Base-by-base conservation (phyloP, 1,140 invertebrate genomes). In the Drosophila asahinai region DNA sequence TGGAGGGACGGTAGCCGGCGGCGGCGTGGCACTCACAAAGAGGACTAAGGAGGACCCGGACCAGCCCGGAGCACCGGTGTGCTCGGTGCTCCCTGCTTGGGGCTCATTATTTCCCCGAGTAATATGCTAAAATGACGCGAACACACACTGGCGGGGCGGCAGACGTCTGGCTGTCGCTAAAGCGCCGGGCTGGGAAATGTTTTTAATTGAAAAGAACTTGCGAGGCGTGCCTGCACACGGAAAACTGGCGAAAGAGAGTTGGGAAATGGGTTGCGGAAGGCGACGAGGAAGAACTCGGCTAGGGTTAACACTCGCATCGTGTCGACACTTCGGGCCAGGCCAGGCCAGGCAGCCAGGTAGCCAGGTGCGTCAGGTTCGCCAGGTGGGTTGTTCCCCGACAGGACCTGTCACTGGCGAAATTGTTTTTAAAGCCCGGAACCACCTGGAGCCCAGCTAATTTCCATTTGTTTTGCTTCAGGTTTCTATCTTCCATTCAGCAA, bases 171-270 rank as follows among this genome's bases (percentile, higher is more conserved):
- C 51, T 57, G 75, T 48, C 43, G 74, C 51, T 49, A 61, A 77
- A 77, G 57, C 74, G 64, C 33, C 57, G 75, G 64, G 63, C 75
- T 77, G 75, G 75, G 75, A 77, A 77, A 77, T 77, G 75, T 77
- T 77, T 77, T 77, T 77, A 77, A 77, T 77, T 77, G 75, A 77
- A 77, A 77, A 77, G 74, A 77, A 77, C 74, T 77, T 68, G 74
- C 75, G 64, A 77, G 75, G 75, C 74, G 74, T 77, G 75, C 61
- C 74, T 51, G 60, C 58, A 55, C 51, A 73, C 52, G 68, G 57
- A 25, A 15, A 49, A 72, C 57, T 12, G 58, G 27, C 7, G 47
- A 25, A 3, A 17, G n/a, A 27, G 30, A 51, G 30, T 17, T 22
- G 43, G 43, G 33, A 47, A 63, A 25, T 33, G 62, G 27, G 51